phyloP scores from a whole-genome alignment of 2,888 invertebrate species.

The Fragum fragum region DNA sequence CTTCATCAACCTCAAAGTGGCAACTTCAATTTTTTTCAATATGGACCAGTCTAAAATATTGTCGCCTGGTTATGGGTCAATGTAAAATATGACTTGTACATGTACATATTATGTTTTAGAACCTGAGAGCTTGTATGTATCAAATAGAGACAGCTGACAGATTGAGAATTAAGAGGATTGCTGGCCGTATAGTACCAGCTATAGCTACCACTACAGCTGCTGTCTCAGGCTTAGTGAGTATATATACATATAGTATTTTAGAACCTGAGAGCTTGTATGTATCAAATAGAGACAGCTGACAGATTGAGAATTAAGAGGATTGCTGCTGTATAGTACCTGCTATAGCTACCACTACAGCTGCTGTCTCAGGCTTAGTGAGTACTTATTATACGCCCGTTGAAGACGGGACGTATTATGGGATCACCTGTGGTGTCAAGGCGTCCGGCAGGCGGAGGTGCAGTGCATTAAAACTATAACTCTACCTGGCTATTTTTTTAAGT shows the following conservation, averaged over 20 bases:
- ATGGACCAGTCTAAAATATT: no score
- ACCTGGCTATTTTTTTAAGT: no score
- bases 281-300: slow-evolving; percentile 85
- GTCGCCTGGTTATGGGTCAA: no score
- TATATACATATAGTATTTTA: slow-evolving; percentile 52
- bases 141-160: slow-evolving; percentile 84
- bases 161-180: slow-evolving; percentile 85
- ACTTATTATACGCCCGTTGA: no score
- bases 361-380: slow-evolving; percentile 86
- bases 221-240: slow-evolving; percentile 86
- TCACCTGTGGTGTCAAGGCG: no score
- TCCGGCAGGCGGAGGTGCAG: no score
- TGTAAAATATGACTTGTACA: no score
- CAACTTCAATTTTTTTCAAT: no score
- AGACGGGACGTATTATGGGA: no score
- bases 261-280: slow-evolving; percentile 86
- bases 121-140: slow-evolving; percentile 86
- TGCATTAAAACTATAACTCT: no score
- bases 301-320: slow-evolving; percentile 85
- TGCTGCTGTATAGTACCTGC: slow-evolving; percentile 87
- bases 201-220: slow-evolving; percentile 87
- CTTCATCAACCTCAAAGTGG: no score
- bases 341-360: slow-evolving; percentile 87
- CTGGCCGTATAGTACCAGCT: slow-evolving; percentile 87
- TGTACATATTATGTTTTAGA: slow-evolving; percentile 72